Conservation (phyloP, 1,140 invertebrate genomes). For the Gonatopus flavifemur region DNA sequence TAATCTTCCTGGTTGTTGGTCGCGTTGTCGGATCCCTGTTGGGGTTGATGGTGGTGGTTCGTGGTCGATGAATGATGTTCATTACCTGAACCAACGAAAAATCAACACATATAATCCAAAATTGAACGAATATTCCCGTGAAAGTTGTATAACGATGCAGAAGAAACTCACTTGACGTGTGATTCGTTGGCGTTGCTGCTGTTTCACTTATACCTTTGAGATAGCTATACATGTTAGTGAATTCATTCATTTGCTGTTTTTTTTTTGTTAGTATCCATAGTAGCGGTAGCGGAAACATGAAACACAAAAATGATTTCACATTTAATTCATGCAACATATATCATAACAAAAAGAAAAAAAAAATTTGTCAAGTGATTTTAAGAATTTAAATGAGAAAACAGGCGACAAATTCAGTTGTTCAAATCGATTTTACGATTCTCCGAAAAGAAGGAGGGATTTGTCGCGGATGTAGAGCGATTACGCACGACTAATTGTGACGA, state of each 20-base stretch:
- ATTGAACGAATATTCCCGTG: background rate
- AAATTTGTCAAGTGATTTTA: too few relatives aligned
- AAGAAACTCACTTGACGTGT: conserved; percentile 42
- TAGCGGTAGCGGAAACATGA: conserved; percentile 36
- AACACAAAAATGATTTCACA: conserved; percentile 20
- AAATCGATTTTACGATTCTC: background rate
- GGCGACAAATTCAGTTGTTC: too few relatives aligned
- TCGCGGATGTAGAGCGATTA: conserved; percentile 26
- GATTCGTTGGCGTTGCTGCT: conserved; percentile 16
- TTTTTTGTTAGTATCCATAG: too few relatives aligned
- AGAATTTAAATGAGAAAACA: too few relatives aligned
- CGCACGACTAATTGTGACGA: conserved; percentile 22
- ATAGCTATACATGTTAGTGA: conserved; percentile 80
- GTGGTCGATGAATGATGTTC: conserved; percentile 8
- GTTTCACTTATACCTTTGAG: conserved; percentile 75
- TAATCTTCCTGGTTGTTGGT: conserved; percentile 55
- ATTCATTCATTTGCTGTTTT: conserved; percentile 71
- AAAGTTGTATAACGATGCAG: background rate
- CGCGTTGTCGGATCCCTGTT: too few relatives aligned
- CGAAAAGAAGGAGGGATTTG: conserved; percentile 16
- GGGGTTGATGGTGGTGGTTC: too few relatives aligned
- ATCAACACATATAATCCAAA: background rate
- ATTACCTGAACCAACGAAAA: conserved; percentile 17
- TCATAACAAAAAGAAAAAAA: too few relatives aligned
- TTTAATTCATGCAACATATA: conserved; percentile 14